Evolutionary conservation across 1,140 invertebrate species (phyloP).

Genomic region (Panagrolaimus sp.): DNA sequence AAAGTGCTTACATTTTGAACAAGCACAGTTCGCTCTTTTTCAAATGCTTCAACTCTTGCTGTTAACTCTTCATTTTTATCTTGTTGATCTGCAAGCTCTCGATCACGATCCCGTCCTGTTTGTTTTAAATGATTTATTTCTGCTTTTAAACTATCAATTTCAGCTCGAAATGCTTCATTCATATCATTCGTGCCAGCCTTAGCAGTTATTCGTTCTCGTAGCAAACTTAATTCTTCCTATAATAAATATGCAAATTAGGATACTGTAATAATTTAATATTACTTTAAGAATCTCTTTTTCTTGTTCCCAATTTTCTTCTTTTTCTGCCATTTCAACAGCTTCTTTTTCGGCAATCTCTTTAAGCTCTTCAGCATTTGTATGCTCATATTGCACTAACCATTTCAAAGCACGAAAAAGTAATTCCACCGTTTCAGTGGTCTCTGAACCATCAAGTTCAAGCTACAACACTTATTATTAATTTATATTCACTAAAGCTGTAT

Average conservation of each 20-base stretch:
- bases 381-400: slow-evolving; percentile 54
- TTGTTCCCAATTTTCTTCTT: slow-evolving; percentile 53
- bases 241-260: slow-evolving; percentile 9
- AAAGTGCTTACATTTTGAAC: slow-evolving; percentile 14
- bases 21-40: slow-evolving; percentile 25
- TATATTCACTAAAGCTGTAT: not conserved
- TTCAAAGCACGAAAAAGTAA: slow-evolving; percentile 37
- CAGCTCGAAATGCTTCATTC: slow-evolving; percentile 54
- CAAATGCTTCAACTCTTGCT: slow-evolving; percentile 19
- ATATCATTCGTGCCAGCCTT: slow-evolving; percentile 35
- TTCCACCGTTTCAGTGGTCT: slow-evolving; percentile 26
- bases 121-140: slow-evolving; percentile 51
- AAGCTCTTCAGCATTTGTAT: slow-evolving; percentile 53
- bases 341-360: slow-evolving; percentile 49
- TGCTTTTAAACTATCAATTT: slow-evolving; percentile 53
- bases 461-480: not conserved
- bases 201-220: slow-evolving; percentile 48
- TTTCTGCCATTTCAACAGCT: slow-evolving; percentile 47
- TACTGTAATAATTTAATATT: not conserved
- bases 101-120: slow-evolving; percentile 42
- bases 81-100: slow-evolving; percentile 48
- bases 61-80: slow-evolving; percentile 40
- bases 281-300: slow-evolving; percentile 43
- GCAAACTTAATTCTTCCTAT: slow-evolving; percentile 41
- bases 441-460: slow-evolving; percentile 30